Percentiles rank a stretch among this genome's conserved stretches.
phyloP scores from a whole-genome alignment of 2,113 vertebrate species.

The Ploceus nigricollis region DNA sequence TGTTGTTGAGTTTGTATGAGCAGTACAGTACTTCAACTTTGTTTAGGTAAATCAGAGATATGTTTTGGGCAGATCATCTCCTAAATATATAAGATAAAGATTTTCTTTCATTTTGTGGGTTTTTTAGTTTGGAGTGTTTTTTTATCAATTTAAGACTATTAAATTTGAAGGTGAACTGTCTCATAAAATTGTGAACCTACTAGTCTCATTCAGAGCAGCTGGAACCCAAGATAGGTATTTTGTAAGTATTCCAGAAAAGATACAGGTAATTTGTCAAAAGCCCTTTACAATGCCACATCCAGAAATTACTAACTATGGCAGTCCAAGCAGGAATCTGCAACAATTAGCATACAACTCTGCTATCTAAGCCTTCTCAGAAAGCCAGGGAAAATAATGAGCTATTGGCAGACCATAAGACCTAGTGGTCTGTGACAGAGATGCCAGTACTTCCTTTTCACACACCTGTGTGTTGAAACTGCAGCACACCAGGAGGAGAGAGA shows the following conservation, averaged over 20 bases:
- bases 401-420: background rate
- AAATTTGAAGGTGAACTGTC: background rate
- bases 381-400: background rate
- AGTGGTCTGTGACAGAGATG: background rate
- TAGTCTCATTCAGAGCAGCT: background rate
- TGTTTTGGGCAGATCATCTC: background rate
- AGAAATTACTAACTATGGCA: background rate
- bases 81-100: background rate
- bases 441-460: background rate
- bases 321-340: background rate
- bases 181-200: background rate
- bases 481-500: background rate
- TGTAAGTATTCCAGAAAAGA: background rate
- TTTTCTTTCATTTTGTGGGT: background rate
- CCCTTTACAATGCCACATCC: background rate
- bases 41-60: background rate
- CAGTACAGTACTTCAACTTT: background rate
- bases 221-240: background rate
- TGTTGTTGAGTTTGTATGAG: background rate
- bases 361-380: background rate
- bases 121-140: accelerated
- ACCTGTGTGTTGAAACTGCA: background rate
- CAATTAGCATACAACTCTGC: background rate
- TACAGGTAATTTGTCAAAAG: background rate
- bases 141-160: background rate